Evolutionary conservation across 2,888 invertebrate species (phyloP), one percentile per base, ranked within the genome.

Genomic region (Heliconius charithonia): DNA sequence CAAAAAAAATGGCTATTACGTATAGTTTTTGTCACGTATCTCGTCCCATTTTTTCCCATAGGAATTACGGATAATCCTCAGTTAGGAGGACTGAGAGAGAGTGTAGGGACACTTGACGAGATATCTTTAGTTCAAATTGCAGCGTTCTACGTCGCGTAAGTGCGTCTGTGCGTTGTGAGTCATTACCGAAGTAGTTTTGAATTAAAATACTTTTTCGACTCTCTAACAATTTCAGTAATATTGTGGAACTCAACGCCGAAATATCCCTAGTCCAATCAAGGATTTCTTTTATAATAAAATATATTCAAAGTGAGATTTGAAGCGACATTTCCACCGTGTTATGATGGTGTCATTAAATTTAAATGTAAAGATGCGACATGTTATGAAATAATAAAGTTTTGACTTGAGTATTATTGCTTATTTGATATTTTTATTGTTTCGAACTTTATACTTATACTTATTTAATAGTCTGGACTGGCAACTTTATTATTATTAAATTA

Each of bases 1-100:
- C 10, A 59, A 59, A 59, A 59, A n/a, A 59, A 59, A n/a, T n/a
- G 12, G 59, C n/a, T 59, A 59, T n/a, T n/a, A 59, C 59, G n/a
- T 32, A 41, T 41, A 56, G 82, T 80, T 75, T 75, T 78, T 80
- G 51, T 63, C 65, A 71, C 59, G 72, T 59, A 69, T 13, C 41
- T 69, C 4, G 41, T 56, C 3, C 19, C 56, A 0, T 56, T 56
- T 51, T 22, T 56, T 7, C 22, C 7, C 22, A 2, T 22, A 22
- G 9, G 7, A n/a, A 56, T 56, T 56, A 6, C 16, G 45, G 16
- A 4, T 45, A 16, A 45, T 45, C 29, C 29, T 4, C 4, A 29
- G 29, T 29, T 29, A 29, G 29, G 29, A 29, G 29, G 29, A 29
- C 29, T 29, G 2, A 29, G 4, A 29, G 29, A 29, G 29, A 29